Conservation (phyloP, 2,113 vertebrate genomes). For the Platichthys stellatus region DNA sequence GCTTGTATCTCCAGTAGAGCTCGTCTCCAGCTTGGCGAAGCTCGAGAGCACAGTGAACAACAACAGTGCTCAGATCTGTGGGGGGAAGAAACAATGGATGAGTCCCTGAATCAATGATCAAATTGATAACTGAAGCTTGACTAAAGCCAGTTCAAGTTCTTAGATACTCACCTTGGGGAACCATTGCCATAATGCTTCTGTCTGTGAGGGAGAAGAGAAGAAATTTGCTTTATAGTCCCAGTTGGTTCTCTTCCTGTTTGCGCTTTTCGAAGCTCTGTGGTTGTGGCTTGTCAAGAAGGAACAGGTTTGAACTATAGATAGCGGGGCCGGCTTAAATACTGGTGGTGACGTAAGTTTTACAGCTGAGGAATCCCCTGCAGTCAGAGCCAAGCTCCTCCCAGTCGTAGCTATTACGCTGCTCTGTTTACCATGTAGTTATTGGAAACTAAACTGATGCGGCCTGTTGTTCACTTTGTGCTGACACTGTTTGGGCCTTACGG, state of each 20-base stretch:
- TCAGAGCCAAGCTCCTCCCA: constrained; percentile 28
- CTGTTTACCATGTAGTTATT: constrained; percentile 14
- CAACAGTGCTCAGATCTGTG: constrained; percentile 13
- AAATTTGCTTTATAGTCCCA: neutral
- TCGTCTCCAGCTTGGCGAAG: constrained; percentile 70
- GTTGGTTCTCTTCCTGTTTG: neutral
- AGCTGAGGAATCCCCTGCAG: constrained; percentile 40
- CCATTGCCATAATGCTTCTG: constrained; percentile 34
- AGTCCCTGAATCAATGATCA: neutral
- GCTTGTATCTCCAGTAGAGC: constrained; percentile 71
- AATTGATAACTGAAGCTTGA: neutral
- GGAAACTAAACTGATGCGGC: neutral
- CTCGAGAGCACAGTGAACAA: constrained; percentile 50
- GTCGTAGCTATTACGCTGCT: too few species aligned
- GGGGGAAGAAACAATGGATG: neutral
- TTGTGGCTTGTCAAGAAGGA: constrained; percentile 41
- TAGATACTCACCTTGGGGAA: constrained; percentile 52
- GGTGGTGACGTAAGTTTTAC: constrained; percentile 13
- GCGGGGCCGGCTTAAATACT: constrained; percentile 29
- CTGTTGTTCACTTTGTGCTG: neutral
- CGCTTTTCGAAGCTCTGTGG: neutral
- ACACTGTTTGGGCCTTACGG: too few species aligned
- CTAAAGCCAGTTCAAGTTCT: neutral
- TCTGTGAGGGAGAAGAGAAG: neutral
- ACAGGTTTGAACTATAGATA: constrained; percentile 58